Evolutionary conservation across 1,140 invertebrate species (phyloP), one percentile per base, ranked within the genome.

Genomic region (Diorhabda carinulata): DNA sequence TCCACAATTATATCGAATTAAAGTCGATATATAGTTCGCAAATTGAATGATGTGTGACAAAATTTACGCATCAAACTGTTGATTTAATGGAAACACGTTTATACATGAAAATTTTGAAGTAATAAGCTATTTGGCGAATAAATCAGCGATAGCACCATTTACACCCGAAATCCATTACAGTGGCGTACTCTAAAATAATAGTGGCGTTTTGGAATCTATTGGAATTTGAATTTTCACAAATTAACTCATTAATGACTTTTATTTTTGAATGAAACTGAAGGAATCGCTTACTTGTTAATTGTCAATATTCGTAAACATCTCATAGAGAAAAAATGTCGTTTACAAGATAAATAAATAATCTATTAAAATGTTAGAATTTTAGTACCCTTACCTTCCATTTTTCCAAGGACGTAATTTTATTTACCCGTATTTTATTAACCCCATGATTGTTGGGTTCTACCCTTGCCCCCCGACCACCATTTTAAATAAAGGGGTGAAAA

Each of bases 11-110:
- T 52, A 52, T 6, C 4, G 47, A 52, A 52, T 52, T 52, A 52
- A 52, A 52, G 47, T 52, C 6, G 47, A 52, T 52, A n/a, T 52
- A n/a, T n/a, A 52, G 3, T 52, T 52, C n/a, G n/a, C 3, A 52
- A 52, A 52, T 52, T 52, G 47, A 52, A n/a, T n/a, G 47, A 52
- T 52, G 47, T 52, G 47, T 52, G 47, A 52, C 47, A 52, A 52
- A 8, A 52, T 52, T 52, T 8, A 52, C 47, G 47, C n/a, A 52
- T n/a, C 47, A 52, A 52, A 52, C 6, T 52, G 47, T 52, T 52
- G 47, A 52, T 52, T 52, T 52, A 52, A 52, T 52, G 47, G 47
- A 52, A 52, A 52, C 47, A 52, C 47, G n/a, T 8, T n/a, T 52
- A 25, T 25, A 52, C 47, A 52, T 52, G 47, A 52, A 52, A 52